phyloP scores from a whole-genome alignment of 2,113 vertebrate species.

The Actenoides hombroni region DNA sequence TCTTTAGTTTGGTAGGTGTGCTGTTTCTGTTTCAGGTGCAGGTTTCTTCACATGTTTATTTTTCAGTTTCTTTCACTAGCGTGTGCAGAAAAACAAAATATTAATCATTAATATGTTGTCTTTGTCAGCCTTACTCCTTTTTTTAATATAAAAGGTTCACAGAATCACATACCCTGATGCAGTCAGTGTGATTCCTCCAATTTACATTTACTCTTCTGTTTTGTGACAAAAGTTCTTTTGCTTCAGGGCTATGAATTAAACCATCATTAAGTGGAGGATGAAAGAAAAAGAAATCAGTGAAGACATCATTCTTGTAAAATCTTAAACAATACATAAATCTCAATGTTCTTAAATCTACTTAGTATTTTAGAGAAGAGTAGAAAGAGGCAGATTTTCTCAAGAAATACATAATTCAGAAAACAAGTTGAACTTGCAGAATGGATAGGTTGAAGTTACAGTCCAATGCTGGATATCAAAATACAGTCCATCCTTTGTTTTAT shows the following conservation, averaged over 20 bases:
- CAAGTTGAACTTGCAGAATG: not conserved
- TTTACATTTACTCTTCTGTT: not conserved
- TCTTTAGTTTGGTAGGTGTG: not conserved
- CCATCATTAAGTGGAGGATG: not conserved
- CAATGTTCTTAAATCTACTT: not conserved
- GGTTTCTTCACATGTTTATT: not conserved
- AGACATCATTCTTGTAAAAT: not conserved
- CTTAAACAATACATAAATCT: not conserved
- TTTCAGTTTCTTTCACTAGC: not conserved
- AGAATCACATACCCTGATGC: not conserved
- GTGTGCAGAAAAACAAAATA: not conserved
- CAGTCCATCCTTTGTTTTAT: not conserved
- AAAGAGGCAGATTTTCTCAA: not conserved
- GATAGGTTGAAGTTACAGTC: not conserved
- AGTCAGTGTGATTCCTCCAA: not conserved
- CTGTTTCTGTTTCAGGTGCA: not conserved
- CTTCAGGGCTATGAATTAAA: not conserved
- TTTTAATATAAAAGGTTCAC: not conserved
- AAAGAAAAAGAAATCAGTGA: not conserved
- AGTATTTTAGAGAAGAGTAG: not conserved
- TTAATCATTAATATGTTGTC: not conserved
- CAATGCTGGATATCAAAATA: not conserved
- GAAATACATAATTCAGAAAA: not conserved
- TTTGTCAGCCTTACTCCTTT: not conserved
- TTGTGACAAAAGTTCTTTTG: not conserved